Conservation (phyloP, 2,888 invertebrate species). For the Clostera curtula region DNA sequence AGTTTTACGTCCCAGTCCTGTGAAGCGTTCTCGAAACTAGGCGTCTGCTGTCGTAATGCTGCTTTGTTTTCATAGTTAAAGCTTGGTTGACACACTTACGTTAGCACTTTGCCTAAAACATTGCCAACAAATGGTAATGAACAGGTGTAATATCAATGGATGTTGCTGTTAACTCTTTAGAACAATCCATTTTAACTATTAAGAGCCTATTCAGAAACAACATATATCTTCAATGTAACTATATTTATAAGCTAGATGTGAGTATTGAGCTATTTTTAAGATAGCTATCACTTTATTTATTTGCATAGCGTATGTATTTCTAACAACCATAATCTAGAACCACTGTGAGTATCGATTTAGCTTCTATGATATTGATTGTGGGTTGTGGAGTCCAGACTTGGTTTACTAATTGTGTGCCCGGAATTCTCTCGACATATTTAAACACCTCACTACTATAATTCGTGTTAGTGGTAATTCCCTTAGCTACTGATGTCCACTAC, state of each 20-base stretch:
- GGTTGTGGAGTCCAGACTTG: slow-evolving; percentile 9
- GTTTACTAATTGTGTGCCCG: slow-evolving; percentile 10
- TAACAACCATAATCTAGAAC: slow-evolving; percentile 38
- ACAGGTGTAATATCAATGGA: too few relatives aligned
- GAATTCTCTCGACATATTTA: too few relatives aligned
- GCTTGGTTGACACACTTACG: slow-evolving; percentile 1
- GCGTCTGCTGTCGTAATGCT: slow-evolving; percentile 2
- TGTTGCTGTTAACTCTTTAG: too few relatives aligned
- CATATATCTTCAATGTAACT: too few relatives aligned
- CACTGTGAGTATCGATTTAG: slow-evolving; percentile 33
- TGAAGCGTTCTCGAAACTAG: slow-evolving; percentile 2
- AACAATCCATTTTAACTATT: too few relatives aligned
- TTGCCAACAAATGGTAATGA: too few relatives aligned
- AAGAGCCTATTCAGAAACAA: too few relatives aligned
- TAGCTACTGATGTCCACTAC: too few relatives aligned
- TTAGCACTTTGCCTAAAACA: background rate
- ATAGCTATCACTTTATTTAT: slow-evolving; percentile 20
- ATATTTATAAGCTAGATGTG: too few relatives aligned
- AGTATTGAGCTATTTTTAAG: slow-evolving; percentile 13
- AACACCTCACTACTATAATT: too few relatives aligned
- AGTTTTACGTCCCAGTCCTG: slow-evolving; percentile 16
- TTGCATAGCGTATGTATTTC: slow-evolving; percentile 32
- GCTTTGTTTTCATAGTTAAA: background rate
- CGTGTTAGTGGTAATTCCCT: too few relatives aligned
- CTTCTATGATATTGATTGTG: slow-evolving; percentile 24